Base-by-base conservation (phyloP, 1,140 invertebrate species). In the Magallana gigas region DNA sequence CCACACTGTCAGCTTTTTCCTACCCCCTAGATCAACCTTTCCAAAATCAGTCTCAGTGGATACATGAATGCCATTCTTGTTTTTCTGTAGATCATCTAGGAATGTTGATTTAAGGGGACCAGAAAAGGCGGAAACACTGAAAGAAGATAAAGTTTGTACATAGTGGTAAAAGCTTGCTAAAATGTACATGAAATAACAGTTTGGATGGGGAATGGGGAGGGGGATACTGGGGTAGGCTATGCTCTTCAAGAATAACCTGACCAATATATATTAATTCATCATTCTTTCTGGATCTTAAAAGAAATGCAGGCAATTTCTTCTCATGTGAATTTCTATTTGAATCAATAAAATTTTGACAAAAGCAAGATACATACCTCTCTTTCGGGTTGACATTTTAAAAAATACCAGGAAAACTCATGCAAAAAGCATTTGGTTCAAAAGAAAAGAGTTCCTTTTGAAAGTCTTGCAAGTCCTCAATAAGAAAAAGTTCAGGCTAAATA, bases 51-150 rank as follows among this genome's bases (percentile, higher is more conserved):
- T 84, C 14, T 88, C 81, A 14, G 60, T 83, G 56, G 81, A 86
- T 4, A 91, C 84, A 84, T 64, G 76, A 23, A 91, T 90, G 57
- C 90, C 90, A 59, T 90, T 71, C 68, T 91, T 91, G 68, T 91
- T 85, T 87, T 85, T 83, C 12, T 86, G 85, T 16, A 91, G 87
- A 12, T 91, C 84, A 29, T 88, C 36, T 18, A 90, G 29, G 57
- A 89, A 91, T 11, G 83, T 85, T 57, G 59, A 80, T 29, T 57
- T 84, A 12, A 80, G 87, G 57, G 85, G 83, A 68, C 83, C 83
- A n/a, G 76, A 8, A 59, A 87, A 68, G 8, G 60, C 57, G 11
- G 60, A 56, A 3, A 85, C 36, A 64, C 36, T 18, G 62, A 68
- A 68, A 85, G 1, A 29, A 16, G 14, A 36, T 48, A 48, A 48